Evolutionary conservation across 2,888 invertebrate genomes (phyloP).

Genomic region (Nowickia ferox): DNA sequence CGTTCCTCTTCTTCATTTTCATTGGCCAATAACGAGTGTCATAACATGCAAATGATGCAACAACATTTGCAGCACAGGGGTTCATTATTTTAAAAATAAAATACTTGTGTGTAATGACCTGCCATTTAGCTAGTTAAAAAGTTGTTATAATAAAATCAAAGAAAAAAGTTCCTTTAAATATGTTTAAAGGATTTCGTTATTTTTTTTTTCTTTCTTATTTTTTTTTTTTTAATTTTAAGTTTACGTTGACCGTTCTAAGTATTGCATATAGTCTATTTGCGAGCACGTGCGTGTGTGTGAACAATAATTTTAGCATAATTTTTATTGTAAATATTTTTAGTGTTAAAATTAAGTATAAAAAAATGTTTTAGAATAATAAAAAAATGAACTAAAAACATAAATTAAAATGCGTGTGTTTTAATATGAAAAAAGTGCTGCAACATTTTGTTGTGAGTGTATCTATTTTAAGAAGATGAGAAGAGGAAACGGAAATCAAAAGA

Average conservation of each 20-base stretch:
- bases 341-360: conserved; percentile 7
- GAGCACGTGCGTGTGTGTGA: conserved; percentile 22
- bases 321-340: conserved; percentile 46
- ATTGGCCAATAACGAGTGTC: conserved; percentile 77
- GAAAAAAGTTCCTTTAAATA: conserved; percentile 36
- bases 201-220: conserved; percentile 2
- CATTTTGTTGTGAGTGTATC: not conserved
- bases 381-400: conserved; percentile 28
- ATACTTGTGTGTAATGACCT: not conserved
- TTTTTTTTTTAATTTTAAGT: conserved; percentile 8
- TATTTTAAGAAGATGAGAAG: not conserved
- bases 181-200: conserved; percentile 31
- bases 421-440: not conserved
- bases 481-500: conserved; percentile 39
- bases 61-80: conserved; percentile 80
- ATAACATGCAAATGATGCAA: conserved; percentile 74
- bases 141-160: not conserved
- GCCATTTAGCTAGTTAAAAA: not conserved
- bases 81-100: conserved; percentile 76
- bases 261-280: conserved; percentile 21
- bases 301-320: conserved; percentile 31
- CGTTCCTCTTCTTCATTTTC: conserved; percentile 78
- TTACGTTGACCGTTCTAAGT: conserved; percentile 18
- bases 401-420: not conserved
- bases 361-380: conserved; percentile 6